phyloP scores from a whole-genome alignment of 1,140 invertebrate species.

The Drosophila parvula region DNA sequence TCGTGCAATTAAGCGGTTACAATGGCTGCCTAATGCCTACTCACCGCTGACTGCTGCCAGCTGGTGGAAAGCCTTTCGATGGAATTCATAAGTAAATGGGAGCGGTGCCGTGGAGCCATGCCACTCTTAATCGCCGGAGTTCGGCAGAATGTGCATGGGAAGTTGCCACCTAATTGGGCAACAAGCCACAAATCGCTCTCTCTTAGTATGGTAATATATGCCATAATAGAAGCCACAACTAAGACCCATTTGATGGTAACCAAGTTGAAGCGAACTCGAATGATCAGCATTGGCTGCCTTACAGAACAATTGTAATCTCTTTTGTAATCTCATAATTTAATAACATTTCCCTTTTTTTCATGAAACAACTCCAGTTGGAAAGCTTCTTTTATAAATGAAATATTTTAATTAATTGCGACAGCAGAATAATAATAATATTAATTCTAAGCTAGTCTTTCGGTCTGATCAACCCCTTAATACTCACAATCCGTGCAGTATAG shows the following conservation, averaged over 20 bases:
- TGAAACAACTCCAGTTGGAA: too few species aligned
- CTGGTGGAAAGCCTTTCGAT: slow-evolving; percentile 13
- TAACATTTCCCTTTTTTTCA: too few species aligned
- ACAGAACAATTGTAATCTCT: neutral
- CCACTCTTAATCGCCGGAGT: neutral
- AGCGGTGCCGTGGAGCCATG: slow-evolving; percentile 2
- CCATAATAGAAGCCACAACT: neutral
- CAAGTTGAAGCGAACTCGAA: neutral
- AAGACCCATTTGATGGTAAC: neutral
- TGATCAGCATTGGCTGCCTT: neutral
- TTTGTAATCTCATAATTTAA: too few species aligned
- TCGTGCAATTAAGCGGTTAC: slow-evolving; percentile 44
- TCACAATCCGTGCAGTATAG: too few species aligned
- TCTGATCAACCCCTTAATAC: too few species aligned
- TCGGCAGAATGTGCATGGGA: slow-evolving; percentile 10
- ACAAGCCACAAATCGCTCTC: slow-evolving; percentile 23
- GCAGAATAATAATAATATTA: too few species aligned
- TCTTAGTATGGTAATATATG: neutral
- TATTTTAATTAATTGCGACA: too few species aligned
- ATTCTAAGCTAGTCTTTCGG: too few species aligned
- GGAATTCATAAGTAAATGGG: slow-evolving; percentile 28
- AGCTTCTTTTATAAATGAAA: too few species aligned
- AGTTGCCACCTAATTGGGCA: slow-evolving; percentile 9
- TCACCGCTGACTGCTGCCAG: slow-evolving; percentile 6
- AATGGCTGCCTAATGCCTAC: slow-evolving; percentile 15